These are phyloP conservation scores for Lagocephalus sceleratus DNA, from an alignment of 2,797 vertebrate species.

Conservation along the genomic window DNA sequence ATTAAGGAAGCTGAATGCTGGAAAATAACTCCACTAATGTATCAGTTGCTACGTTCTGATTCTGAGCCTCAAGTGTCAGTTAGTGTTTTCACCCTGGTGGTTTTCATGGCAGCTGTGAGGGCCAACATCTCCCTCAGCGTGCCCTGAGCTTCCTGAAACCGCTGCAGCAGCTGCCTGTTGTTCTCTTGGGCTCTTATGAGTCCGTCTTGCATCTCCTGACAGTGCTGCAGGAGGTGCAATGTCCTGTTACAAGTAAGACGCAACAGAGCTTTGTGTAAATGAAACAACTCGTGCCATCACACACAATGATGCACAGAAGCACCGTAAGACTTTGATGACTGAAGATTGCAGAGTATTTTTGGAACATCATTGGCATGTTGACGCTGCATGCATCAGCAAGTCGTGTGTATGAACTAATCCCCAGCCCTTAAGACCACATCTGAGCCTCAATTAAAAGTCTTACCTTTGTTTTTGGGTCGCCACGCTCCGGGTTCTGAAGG, in stretches of 20 bases:
- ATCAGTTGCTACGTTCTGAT: neutral
- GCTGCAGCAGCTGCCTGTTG: constrained; percentile 72
- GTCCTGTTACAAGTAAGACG: constrained; percentile 36
- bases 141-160: constrained; percentile 75
- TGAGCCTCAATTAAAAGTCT: constrained; percentile 1
- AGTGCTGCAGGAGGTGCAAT: constrained; percentile 57
- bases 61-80: neutral
- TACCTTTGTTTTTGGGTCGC: constrained; percentile 55
- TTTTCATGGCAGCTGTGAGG: constrained; percentile 68
- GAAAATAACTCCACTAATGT: neutral
- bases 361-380: constrained; percentile 14
- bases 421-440: neutral
- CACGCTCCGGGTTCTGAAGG: constrained; percentile 31
- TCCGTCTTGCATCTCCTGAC: constrained; percentile 67
- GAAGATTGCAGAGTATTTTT: constrained; percentile 12
- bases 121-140: constrained; percentile 65
- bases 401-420: no score
- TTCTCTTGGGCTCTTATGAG: constrained; percentile 57
- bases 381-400: constrained; percentile 9
- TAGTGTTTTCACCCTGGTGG: constrained; percentile 61
- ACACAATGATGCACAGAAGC: neutral
- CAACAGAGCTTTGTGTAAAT: neutral
- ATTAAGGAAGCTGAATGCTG: neutral
- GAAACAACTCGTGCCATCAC: neutral
- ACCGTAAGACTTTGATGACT: constrained; percentile 33